A percentile compares a stretch with the other conserved stretches of the same genome.
These are phyloP conservation scores for Diprion similis DNA, from an alignment of 1,140 invertebrate genomes.

Conservation along the genomic window DNA sequence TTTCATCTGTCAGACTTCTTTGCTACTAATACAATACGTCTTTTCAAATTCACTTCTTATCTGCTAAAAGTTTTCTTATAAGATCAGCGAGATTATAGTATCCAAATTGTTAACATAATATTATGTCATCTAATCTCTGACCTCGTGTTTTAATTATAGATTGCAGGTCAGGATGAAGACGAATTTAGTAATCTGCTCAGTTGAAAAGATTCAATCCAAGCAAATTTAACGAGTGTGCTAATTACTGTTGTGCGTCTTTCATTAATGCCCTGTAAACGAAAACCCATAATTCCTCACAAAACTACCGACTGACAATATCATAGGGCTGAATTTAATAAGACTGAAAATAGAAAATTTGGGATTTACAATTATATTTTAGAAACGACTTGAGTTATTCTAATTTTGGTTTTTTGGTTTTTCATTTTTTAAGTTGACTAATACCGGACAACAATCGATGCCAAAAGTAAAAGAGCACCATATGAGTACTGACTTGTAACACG, in stretches of 20 bases:
- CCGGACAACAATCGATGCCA: slow-evolving; percentile 58
- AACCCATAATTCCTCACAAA: neutral
- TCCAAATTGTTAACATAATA: too few species aligned
- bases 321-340: neutral
- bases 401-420: slow-evolving; percentile 55
- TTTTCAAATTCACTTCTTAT: too few species aligned
- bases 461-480: slow-evolving; percentile 60
- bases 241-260: neutral
- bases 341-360: neutral
- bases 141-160: too few species aligned
- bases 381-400: slow-evolving; percentile 36
- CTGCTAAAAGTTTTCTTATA: too few species aligned
- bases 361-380: neutral
- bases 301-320: neutral
- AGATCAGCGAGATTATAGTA: too few species aligned
- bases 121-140: too few species aligned
- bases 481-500: slow-evolving; percentile 62
- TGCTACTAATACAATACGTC: too few species aligned
- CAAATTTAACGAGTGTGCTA: slow-evolving; percentile 16
- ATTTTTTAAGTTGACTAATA: slow-evolving; percentile 63
- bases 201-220: too few species aligned
- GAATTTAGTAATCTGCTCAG: too few species aligned
- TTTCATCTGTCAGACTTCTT: too few species aligned
- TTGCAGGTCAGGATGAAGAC: too few species aligned
- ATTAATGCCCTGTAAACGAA: slow-evolving; percentile 8